Evolutionary conservation across 2,888 invertebrate genomes (phyloP).

Genomic region (Anoncus sp.): DNA sequence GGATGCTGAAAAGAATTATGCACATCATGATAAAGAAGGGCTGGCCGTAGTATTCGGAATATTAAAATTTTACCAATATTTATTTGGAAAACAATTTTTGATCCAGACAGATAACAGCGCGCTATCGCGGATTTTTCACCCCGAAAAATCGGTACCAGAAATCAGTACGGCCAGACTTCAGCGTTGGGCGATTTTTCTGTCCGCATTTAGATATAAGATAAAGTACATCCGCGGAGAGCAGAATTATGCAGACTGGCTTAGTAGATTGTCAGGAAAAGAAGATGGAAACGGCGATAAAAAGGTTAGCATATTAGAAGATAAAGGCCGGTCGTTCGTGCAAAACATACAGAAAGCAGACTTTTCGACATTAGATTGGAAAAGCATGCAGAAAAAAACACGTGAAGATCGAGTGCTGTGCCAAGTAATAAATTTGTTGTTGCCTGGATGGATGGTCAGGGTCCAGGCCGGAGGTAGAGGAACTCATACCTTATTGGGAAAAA

Average conservation of each 20-base stretch:
- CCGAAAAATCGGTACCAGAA: conserved; percentile 39
- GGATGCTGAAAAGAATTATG: conserved; percentile 38
- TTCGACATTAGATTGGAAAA: no score
- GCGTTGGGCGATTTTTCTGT: conserved; percentile 54
- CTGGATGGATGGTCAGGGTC: no score
- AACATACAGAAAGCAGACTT: no score
- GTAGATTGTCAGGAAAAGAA: conserved; percentile 14
- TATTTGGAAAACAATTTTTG: conserved; percentile 31
- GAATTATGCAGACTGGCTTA: conserved; percentile 51
- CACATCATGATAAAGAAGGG: conserved; percentile 55
- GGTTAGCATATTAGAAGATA: no score
- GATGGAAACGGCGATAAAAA: no score
- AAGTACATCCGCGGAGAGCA: conserved; percentile 20
- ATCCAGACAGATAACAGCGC: conserved; percentile 54
- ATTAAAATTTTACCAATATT: conserved; percentile 34
- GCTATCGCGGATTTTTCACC: conserved; percentile 47
- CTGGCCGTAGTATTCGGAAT: conserved; percentile 39
- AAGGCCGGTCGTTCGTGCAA: no score
- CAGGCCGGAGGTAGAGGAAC: no score
- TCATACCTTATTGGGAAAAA: no score
- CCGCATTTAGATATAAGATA: conserved; percentile 46
- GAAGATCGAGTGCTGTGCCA: no score
- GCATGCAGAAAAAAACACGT: no score
- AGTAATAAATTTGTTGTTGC: no score
- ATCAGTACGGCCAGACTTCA: conserved; percentile 53